phyloP scores from a whole-genome alignment of 2,797 vertebrate genomes.

The Molothrus aeneus region DNA sequence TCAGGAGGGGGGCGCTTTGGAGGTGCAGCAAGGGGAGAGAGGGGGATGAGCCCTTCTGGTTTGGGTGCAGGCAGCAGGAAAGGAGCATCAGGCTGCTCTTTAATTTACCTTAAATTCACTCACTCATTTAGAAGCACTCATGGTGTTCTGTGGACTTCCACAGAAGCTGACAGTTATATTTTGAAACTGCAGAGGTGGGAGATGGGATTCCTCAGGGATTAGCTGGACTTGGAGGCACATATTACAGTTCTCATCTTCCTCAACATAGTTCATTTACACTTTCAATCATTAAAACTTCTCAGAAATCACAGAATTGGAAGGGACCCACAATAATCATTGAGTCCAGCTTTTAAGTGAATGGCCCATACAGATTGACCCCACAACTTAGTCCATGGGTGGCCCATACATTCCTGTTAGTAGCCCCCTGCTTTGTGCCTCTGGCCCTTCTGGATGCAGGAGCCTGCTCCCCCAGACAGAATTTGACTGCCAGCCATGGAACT shows the following conservation, averaged over 20 bases:
- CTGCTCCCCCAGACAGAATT: neutral
- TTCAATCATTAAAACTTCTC: neutral
- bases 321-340: neutral
- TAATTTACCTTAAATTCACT: neutral
- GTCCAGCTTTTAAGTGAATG: neutral
- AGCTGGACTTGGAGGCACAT: neutral
- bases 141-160: neutral
- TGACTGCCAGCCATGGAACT: neutral
- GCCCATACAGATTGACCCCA: neutral
- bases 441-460: neutral
- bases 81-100: neutral
- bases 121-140: neutral
- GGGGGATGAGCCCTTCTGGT: neutral
- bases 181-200: neutral
- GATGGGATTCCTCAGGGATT: neutral
- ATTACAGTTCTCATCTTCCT: neutral
- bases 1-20: neutral
- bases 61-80: neutral
- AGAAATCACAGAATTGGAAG: neutral
- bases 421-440: neutral
- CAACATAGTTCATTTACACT: neutral
- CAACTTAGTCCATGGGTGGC: fast-evolving
- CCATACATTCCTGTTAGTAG: neutral
- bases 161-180: neutral
- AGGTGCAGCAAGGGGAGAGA: neutral